Percentiles rank a stretch among this genome's conserved stretches.
These are phyloP conservation scores for Acanthurus lineatus DNA, from an alignment of 2,797 vertebrate species.

Conservation along the genomic window DNA sequence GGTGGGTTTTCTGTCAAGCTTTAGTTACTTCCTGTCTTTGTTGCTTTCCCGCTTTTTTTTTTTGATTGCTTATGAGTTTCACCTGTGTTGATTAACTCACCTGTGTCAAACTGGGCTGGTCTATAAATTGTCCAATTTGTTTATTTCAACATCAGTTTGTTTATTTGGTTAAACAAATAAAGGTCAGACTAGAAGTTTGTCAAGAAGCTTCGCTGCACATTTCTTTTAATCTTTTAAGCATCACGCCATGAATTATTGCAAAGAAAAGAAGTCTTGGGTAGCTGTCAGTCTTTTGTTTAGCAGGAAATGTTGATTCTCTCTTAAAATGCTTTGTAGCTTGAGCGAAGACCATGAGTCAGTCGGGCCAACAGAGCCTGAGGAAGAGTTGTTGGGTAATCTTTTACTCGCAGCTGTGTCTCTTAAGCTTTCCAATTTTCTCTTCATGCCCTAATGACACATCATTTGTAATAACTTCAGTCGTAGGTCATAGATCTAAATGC, in stretches of 20 bases:
- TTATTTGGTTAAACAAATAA: not conserved
- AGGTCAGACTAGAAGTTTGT: not conserved
- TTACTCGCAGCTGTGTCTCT: slow-evolving; percentile 62
- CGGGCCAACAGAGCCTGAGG: slow-evolving; percentile 41
- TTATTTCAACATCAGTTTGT: not conserved
- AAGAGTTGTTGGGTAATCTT: slow-evolving; percentile 43
- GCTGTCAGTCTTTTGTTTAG: slow-evolving; percentile 34
- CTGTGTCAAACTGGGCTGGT: no score
- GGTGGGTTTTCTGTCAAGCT: no score
- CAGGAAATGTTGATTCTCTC: slow-evolving; percentile 26
- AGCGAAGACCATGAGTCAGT: slow-evolving; percentile 57
- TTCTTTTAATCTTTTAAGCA: slow-evolving; percentile 1
- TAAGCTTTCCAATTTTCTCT: slow-evolving; percentile 33
- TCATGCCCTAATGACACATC: slow-evolving; percentile 45
- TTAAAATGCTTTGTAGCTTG: slow-evolving; percentile 27
- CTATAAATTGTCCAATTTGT: not conserved
- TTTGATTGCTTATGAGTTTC: no score
- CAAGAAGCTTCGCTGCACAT: not conserved
- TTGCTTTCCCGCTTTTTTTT: no score
- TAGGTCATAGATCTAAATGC: slow-evolving; percentile 27
- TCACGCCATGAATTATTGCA: slow-evolving; percentile 11
- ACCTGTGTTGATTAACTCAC: no score
- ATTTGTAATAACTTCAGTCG: slow-evolving; percentile 44
- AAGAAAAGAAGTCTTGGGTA: slow-evolving; percentile 10
- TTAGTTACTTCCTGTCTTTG: no score